Percentiles rank a stretch among this genome's conserved stretches.
Conservation (phyloP, 2,888 invertebrate genomes). For the Drosophila paranaensis region DNA sequence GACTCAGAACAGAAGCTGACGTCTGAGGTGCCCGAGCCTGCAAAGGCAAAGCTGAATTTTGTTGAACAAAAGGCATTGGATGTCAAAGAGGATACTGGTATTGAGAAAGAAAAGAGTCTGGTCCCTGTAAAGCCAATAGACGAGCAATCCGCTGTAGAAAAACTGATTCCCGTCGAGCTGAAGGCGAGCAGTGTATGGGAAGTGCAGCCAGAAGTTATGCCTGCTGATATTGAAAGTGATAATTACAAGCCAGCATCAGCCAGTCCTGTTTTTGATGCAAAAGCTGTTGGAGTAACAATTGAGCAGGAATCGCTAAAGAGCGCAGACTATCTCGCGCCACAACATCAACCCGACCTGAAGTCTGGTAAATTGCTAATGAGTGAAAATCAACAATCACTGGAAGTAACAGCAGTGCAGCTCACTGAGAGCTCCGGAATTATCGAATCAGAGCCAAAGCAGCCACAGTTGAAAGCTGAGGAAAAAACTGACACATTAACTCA, state of each 20-base stretch:
- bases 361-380: conserved; percentile 28
- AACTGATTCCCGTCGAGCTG: conserved; percentile 83
- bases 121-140: conserved; percentile 77
- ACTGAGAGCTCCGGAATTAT: conserved; percentile 58
- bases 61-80: conserved; percentile 87
- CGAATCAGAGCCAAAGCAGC: conserved; percentile 19
- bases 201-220: conserved; percentile 85
- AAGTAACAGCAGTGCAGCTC: conserved; percentile 68
- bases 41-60: conserved; percentile 55
- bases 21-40: conserved; percentile 27
- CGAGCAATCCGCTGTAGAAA: conserved; percentile 58
- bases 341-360: conserved; percentile 44
- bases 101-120: conserved; percentile 88
- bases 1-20: conserved; percentile 87
- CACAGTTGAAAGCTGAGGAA: conserved; percentile 27
- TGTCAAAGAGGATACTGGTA: conserved; percentile 87
- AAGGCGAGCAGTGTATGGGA: conserved; percentile 84
- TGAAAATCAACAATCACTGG: conserved; percentile 59
- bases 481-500: conserved; percentile 55
- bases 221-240: conserved; percentile 74
- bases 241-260: conserved; percentile 79
- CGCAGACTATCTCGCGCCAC: conserved; percentile 33
- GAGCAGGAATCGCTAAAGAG: conserved; percentile 67
- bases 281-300: conserved; percentile 68
- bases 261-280: conserved; percentile 82